Base-by-base conservation (phyloP, 2,113 vertebrate genomes). In the Speoplatyrhinus poulsoni region DNA sequence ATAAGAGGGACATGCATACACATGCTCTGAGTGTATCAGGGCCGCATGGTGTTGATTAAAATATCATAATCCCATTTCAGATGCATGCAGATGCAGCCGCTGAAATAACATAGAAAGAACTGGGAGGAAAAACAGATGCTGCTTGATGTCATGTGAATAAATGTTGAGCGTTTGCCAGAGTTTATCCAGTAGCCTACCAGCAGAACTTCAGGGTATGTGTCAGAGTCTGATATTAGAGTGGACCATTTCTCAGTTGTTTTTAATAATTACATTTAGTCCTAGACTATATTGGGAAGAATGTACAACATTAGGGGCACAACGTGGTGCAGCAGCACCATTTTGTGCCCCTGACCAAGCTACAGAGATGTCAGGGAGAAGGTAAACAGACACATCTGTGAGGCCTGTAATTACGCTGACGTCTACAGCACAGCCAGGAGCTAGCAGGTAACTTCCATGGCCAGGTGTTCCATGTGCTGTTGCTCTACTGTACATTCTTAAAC, bases 371-470 rank as follows among this genome's bases (percentile, higher is more conserved):
- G 67, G 79, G 70, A 32, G 46, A 72, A 85, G 77, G 71, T 82
- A 87, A 90, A 85, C 80, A 83, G 81, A 75, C 79, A 88, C 91
- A 91, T 92, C 90, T 92, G 91, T 62, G 81, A 84, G 72, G 73
- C 73, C 75, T 41, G 58, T 91, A 87, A 89, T 90, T 75, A 88
- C 58, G 72, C 86, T 85, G 54, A 72, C 83, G 81, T 82, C 82
- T 71, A 80, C 81, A 79, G 77, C 54, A 57, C 77, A 78, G 81
- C 84, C 86, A 86, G 69, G 74, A 89, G 85, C 36, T 41, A 41
- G 7, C 36, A 41, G 86, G 75, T 52, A 86, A 76, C 68, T 56
- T 81, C 77, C 74, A 86, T 76, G 80, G 73, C 86, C 85, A 89
- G 89, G 89, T 92, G 88, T 86, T 90, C 69, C 73, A 71, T 68